phyloP scores from a whole-genome alignment of 2,797 vertebrate species.

The Falco columbarius region DNA sequence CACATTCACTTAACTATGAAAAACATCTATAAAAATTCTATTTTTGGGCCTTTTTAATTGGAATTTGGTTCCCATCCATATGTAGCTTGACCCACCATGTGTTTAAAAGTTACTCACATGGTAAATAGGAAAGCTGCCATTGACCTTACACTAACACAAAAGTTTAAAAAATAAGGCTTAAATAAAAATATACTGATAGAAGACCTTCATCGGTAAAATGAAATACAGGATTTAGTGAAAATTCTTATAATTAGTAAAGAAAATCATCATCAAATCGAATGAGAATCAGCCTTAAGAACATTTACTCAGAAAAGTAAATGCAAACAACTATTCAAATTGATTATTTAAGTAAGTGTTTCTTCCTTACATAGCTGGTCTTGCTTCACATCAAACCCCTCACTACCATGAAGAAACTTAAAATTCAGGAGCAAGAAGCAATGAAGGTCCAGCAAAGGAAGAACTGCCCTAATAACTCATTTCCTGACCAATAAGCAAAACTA shows the following conservation, averaged over 20 bases:
- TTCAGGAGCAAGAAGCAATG: background rate
- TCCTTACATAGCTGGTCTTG: background rate
- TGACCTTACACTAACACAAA: background rate
- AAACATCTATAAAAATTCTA: background rate
- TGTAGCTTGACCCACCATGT: constrained; percentile 17
- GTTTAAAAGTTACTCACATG: constrained; percentile 29
- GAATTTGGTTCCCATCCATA: constrained; percentile 16
- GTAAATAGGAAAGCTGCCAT: constrained; percentile 21
- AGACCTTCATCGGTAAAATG: background rate
- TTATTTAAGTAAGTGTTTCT: background rate
- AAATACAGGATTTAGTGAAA: background rate
- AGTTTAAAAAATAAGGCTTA: background rate
- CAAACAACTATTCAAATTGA: background rate
- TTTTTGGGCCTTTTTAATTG: constrained; percentile 30
- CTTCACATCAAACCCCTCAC: background rate
- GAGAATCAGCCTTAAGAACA: background rate
- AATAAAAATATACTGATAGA: background rate
- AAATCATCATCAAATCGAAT: background rate
- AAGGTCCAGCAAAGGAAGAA: background rate
- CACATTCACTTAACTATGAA: background rate
- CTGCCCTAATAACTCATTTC: background rate
- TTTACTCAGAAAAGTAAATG: background rate
- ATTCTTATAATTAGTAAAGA: background rate
- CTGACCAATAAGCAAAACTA: background rate
- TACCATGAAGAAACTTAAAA: background rate